phyloP scores from a whole-genome alignment of 1,140 invertebrate genomes.

The Tribolium castaneum region DNA sequence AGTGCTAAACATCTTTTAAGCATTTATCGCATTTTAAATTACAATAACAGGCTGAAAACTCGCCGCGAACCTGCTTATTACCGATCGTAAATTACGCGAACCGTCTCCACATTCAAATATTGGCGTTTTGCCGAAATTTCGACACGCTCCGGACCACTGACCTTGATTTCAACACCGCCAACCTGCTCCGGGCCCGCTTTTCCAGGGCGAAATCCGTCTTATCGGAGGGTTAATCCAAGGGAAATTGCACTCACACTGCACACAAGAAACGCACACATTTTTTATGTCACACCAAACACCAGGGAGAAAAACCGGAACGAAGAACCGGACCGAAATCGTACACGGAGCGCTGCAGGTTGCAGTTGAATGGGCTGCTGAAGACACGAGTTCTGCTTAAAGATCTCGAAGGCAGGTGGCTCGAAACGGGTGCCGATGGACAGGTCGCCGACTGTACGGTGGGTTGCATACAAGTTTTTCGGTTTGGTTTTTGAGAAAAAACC shows the following conservation, averaged over 20 bases:
- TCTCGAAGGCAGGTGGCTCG: constrained; percentile 15
- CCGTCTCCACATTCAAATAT: not conserved
- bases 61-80: constrained; percentile 22
- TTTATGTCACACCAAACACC: not conserved
- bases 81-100: constrained; percentile 15
- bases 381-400: constrained; percentile 27
- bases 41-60: constrained; percentile 30
- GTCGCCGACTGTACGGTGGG: not conserved
- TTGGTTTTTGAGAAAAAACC: too few species aligned
- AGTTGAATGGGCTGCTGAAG: constrained; percentile 33
- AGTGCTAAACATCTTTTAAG: constrained; percentile 31
- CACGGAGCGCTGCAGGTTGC: constrained; percentile 11
- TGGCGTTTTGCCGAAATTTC: not conserved
- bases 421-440: not conserved
- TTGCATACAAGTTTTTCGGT: not conserved
- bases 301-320: not conserved
- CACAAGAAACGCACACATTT: not conserved
- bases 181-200: constrained; percentile 30
- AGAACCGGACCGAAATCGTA: not conserved
- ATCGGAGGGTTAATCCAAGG: not conserved
- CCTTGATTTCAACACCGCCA: constrained; percentile 37
- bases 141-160: not conserved
- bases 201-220: constrained; percentile 26
- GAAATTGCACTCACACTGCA: not conserved
- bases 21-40: constrained; percentile 29